Percentiles rank a stretch among this genome's conserved stretches.
phyloP scores from a whole-genome alignment of 2,797 vertebrate genomes.

The Phoeniculus purpureus region DNA sequence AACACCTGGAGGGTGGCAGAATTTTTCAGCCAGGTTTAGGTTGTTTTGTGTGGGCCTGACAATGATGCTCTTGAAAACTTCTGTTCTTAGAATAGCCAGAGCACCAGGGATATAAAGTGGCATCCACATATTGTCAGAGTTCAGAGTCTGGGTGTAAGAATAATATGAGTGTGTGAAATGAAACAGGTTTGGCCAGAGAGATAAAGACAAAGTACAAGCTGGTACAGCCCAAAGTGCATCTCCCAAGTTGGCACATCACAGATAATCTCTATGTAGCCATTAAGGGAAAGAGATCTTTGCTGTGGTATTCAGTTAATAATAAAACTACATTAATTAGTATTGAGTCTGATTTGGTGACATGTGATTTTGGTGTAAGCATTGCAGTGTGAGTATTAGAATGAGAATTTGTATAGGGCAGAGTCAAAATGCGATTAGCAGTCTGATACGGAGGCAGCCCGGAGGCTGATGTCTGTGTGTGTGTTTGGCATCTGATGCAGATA shows the following conservation, averaged over 20 bases:
- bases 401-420: neutral
- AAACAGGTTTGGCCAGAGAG: neutral
- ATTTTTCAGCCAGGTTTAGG: neutral
- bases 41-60: neutral
- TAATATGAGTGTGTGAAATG: neutral
- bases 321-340: constrained; percentile 1
- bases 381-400: neutral
- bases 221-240: neutral
- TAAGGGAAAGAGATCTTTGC: neutral
- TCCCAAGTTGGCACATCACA: neutral
- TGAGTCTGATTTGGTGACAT: neutral
- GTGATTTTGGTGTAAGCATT: constrained; percentile 9
- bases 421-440: neutral
- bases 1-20: neutral
- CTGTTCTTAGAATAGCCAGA: neutral
- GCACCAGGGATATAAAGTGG: neutral
- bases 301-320: constrained; percentile 30
- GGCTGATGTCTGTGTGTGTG: neutral
- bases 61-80: neutral
- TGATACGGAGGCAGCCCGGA: neutral
- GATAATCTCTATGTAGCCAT: neutral
- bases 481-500: neutral
- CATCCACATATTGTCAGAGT: neutral
- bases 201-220: neutral
- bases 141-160: neutral